Base-by-base conservation (phyloP, 2,113 vertebrate genomes). In the Neomonachus schauinslandi region DNA sequence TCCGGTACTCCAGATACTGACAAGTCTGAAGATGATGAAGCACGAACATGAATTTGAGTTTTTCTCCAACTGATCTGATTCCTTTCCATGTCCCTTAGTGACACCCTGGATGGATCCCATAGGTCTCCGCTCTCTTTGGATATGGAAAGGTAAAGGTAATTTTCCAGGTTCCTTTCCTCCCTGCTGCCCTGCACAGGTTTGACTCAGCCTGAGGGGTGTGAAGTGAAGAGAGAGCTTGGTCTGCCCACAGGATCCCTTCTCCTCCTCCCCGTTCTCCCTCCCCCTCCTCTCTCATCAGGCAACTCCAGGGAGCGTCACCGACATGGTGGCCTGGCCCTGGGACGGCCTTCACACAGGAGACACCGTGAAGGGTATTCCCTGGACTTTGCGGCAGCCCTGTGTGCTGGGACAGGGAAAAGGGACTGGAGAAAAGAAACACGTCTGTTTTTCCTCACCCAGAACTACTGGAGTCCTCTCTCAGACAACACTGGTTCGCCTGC, bases 221-320 rank as follows among this genome's bases (percentile, higher is more conserved):
- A 19, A 19, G 57, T 65, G 42, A 57, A 67, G 57, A 22, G 42
- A 61, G 42, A 63, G 14, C 63, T 31, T 1, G 10, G 19, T 93
- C 1, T 15, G 1, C 53, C 53, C 24, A 28, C 21, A 88, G n/a
- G 55, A 42, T n/a, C 21, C 31, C 8, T 15, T 31, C 15, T 4
- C 31, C 21, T 24, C n/a, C 46, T 55, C 4, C 8, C 11, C 3
- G 2, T 7, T 16, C 10, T 33, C 11, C 55, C 9, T n/a, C 28
- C 4, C 5, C 33, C 11, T 33, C 3, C 16, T 22, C 14, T 39
- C 21, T 80, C 5, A 10, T 72, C 55, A 72, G 83, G 22, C 8
- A 24, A 18, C 1, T 14, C 12, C 22, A 15, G 7, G 33, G 61
- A 69, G 33, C 5, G 15, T 9, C 28, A 0, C 9, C 53, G 5